Percentiles rank a stretch among this genome's conserved stretches.
Evolutionary conservation across 2,113 vertebrate genomes (phyloP).

Genomic region (Cranoglanis bouderius): DNA sequence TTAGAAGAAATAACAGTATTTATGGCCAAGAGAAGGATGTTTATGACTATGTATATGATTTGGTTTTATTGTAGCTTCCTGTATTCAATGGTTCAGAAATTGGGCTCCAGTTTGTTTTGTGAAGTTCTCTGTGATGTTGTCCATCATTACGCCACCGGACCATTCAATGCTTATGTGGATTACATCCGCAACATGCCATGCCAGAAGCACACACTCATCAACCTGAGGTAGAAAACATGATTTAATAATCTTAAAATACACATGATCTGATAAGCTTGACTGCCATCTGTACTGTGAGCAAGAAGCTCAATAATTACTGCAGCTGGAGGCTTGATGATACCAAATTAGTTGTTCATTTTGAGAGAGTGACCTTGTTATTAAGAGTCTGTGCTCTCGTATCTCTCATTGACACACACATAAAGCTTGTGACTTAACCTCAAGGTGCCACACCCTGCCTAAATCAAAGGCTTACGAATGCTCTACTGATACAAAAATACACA

Average conservation of each 20-base stretch:
- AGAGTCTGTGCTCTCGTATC: neutral
- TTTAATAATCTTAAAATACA: neutral
- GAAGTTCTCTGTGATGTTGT: conserved; percentile 52
- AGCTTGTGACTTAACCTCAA: neutral
- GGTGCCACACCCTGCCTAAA: neutral
- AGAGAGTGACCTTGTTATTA: neutral
- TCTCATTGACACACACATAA: neutral
- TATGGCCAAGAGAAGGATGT: neutral
- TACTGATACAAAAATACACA: neutral
- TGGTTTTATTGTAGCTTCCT: conserved; percentile 41
- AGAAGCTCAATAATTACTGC: neutral
- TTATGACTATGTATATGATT: conserved; percentile 8
- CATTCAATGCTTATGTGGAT: conserved; percentile 48
- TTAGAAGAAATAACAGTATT: neutral
- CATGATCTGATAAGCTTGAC: neutral
- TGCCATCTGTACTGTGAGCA: neutral
- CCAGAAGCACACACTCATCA: conserved; percentile 50
- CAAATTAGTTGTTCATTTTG: neutral
- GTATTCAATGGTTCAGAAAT: conserved; percentile 27
- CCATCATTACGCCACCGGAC: conserved; percentile 23
- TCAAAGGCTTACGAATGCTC: neutral
- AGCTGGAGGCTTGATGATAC: neutral
- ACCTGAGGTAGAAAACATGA: conserved; percentile 41
- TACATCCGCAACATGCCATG: conserved; percentile 55
- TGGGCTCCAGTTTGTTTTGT: conserved; percentile 35